These are phyloP conservation scores for Barnardius zonarius DNA, from an alignment of 2,113 vertebrate species.

Conservation along the genomic window DNA sequence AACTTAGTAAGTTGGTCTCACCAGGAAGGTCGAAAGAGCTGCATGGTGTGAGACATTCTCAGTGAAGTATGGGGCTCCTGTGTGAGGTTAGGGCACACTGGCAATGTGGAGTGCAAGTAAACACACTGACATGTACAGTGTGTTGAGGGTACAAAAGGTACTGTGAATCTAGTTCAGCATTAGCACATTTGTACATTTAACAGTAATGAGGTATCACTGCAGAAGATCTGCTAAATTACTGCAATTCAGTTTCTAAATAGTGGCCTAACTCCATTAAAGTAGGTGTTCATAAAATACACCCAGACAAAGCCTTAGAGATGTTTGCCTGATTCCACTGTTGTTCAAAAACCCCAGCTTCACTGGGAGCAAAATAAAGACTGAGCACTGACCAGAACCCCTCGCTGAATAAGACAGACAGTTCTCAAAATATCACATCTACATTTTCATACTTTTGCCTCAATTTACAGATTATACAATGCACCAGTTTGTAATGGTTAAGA, in stretches of 20 bases:
- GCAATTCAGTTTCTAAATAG: neutral
- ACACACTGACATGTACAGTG: neutral
- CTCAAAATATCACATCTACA: neutral
- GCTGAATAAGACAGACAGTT: neutral
- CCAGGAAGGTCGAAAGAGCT: neutral
- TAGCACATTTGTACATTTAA: neutral
- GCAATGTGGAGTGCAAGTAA: neutral
- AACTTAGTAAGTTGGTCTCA: neutral
- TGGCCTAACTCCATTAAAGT: constrained; percentile 26
- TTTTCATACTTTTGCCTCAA: neutral
- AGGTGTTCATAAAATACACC: neutral
- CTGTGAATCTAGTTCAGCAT: neutral
- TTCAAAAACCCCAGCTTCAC: neutral
- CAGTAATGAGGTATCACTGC: neutral
- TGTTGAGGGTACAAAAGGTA: neutral
- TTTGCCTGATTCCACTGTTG: neutral
- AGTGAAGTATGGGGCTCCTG: neutral
- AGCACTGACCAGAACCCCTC: neutral
- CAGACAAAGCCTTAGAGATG: neutral
- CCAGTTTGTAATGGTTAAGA: neutral
- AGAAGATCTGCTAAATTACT: neutral
- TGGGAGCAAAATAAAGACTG: neutral
- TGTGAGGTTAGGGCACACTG: neutral
- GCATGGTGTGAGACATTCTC: neutral
- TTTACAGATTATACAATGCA: neutral